Conservation (phyloP, 2,113 vertebrate genomes). For the Chauna torquata region DNA sequence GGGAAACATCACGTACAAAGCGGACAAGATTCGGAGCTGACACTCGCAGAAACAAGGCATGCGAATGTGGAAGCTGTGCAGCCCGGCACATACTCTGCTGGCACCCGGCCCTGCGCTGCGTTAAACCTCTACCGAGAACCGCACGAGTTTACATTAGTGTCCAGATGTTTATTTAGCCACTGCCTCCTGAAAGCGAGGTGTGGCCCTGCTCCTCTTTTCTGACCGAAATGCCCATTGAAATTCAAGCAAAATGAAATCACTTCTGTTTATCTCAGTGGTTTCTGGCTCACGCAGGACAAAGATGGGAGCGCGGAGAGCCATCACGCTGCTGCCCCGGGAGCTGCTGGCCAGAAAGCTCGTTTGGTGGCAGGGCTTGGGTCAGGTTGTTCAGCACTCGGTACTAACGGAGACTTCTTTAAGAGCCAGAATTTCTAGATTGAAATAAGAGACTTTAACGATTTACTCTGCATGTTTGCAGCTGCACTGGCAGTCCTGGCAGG, state of each 20-base stretch:
- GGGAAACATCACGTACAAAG: constrained; percentile 70
- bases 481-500: not conserved
- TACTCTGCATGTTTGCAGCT: not conserved
- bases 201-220: constrained; percentile 40
- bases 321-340: not conserved
- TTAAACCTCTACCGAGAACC: not conserved
- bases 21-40: not conserved
- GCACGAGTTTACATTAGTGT: not conserved
- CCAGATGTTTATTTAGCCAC: constrained; percentile 57
- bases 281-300: not conserved
- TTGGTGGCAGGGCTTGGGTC: not conserved
- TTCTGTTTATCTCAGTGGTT: constrained; percentile 8
- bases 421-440: not conserved
- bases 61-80: not conserved
- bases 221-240: constrained; percentile 52
- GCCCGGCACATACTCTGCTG: constrained; percentile 44
- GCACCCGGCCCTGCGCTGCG: not conserved
- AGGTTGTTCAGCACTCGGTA: not conserved
- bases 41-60: not conserved
- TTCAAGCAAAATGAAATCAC: not conserved
- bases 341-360: not conserved
- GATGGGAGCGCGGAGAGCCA: not conserved
- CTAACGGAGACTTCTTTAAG: not conserved
- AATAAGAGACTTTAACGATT: not conserved
- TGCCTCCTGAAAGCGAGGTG: constrained; percentile 10